These are phyloP conservation scores for Agrotis clavis DNA, from an alignment of 2,888 invertebrate species.

Conservation along the genomic window DNA sequence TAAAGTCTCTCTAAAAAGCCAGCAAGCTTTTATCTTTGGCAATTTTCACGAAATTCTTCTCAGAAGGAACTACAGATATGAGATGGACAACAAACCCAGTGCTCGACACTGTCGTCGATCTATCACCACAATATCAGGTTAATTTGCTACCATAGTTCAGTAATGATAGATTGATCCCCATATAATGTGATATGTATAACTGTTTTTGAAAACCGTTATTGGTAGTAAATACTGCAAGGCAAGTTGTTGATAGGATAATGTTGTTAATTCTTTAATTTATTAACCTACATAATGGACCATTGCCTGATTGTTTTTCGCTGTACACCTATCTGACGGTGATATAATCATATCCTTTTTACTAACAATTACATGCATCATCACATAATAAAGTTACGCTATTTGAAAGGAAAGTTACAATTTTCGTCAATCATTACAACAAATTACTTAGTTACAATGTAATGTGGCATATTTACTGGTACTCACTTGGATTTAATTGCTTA, in stretches of 20 bases:
- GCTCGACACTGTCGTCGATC: neutral
- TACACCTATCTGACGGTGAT: neutral
- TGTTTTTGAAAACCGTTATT: neutral
- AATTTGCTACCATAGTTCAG: neutral
- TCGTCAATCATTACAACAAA: conserved; percentile 18
- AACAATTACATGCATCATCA: neutral
- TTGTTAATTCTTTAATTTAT: too few relatives aligned
- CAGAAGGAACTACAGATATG: too few relatives aligned
- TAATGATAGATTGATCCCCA: neutral
- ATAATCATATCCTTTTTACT: neutral
- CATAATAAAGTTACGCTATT: conserved; percentile 3
- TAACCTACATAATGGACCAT: too few relatives aligned
- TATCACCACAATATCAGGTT: conserved; percentile 2
- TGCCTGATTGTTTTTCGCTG: neutral
- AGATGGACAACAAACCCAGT: too few relatives aligned
- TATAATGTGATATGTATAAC: neutral
- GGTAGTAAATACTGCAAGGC: neutral
- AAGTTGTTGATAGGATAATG: neutral
- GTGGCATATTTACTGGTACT: conserved; percentile 46
- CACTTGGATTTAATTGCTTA: conserved; percentile 52
- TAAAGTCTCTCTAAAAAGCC: too few relatives aligned
- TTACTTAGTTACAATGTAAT: conserved; percentile 33
- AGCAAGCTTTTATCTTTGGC: too few relatives aligned
- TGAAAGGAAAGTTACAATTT: neutral
- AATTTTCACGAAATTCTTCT: too few relatives aligned